These are phyloP conservation scores for Myiopsitta monachus DNA, from an alignment of 2,113 vertebrate genomes.

Conservation along the genomic window DNA sequence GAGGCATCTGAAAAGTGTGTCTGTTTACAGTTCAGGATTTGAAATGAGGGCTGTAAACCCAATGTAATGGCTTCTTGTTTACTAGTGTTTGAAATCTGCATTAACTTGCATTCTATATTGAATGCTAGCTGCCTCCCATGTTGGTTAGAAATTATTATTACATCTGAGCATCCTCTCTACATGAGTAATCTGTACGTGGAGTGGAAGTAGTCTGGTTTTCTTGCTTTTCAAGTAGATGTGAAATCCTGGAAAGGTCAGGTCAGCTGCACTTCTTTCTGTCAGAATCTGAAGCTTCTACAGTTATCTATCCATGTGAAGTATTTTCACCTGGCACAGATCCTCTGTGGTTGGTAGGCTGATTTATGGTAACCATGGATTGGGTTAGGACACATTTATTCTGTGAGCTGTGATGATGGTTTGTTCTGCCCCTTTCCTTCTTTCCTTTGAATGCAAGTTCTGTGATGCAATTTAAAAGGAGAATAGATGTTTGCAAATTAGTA, in stretches of 20 bases:
- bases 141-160: not conserved
- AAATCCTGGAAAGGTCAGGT: not conserved
- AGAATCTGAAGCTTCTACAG: not conserved
- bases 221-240: not conserved
- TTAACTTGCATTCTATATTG: not conserved
- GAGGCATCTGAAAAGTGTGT: not conserved
- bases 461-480: not conserved
- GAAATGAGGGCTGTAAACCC: not conserved
- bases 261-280: accelerated
- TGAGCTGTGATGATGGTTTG: not conserved
- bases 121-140: not conserved
- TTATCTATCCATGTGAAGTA: not conserved
- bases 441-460: not conserved
- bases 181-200: not conserved
- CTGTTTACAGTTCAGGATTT: not conserved
- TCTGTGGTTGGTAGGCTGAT: not conserved
- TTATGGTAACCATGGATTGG: not conserved
- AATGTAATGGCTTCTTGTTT: not conserved
- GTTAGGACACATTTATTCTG: not conserved
- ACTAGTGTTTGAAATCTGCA: not conserved
- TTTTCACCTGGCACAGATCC: not conserved
- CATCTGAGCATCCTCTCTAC: not conserved
- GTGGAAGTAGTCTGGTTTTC: not conserved
- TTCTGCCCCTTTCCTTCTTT: not conserved
- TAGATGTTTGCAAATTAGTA: not conserved